Percentiles rank a stretch among this genome's conserved stretches.
Conservation (phyloP, 2,888 invertebrate genomes). For the Myopa testacea region DNA sequence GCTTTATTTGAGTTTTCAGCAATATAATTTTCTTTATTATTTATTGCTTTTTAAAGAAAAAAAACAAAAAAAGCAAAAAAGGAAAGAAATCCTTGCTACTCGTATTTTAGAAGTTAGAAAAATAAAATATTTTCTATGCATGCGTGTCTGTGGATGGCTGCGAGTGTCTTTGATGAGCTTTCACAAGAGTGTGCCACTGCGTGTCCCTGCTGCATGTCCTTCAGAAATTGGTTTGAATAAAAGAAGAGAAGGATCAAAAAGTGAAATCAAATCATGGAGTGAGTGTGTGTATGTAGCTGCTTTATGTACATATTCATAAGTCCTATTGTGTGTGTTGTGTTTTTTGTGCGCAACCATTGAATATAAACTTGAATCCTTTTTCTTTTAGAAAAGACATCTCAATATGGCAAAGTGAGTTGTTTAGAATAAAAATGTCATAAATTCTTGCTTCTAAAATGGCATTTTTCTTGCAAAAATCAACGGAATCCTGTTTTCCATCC, state of each 20-base stretch:
- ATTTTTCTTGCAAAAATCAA: too few species aligned
- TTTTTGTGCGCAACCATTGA: neutral
- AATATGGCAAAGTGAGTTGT: too few species aligned
- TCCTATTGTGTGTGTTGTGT: neutral
- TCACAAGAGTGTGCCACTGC: slow-evolving; percentile 9
- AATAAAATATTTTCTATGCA: slow-evolving; percentile 18
- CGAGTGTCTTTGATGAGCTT: neutral
- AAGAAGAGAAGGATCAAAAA: neutral
- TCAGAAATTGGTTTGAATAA: slow-evolving; percentile 21
- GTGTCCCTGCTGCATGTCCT: slow-evolving; percentile 18
- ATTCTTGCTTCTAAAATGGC: too few species aligned
- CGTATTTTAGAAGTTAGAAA: neutral
- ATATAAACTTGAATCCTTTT: neutral
- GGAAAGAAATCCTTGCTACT: neutral
- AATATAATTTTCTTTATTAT: slow-evolving; percentile 2
- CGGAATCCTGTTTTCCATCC: too few species aligned
- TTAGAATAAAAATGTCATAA: too few species aligned
- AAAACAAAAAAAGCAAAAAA: neutral
- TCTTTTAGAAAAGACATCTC: neutral
- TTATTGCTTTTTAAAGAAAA: slow-evolving; percentile 9
- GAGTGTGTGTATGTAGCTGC: neutral
- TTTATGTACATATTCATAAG: neutral
- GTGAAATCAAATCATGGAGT: neutral
- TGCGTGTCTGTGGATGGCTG: slow-evolving; percentile 6
- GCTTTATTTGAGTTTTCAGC: slow-evolving; percentile 23